phyloP scores from a whole-genome alignment of 2,113 vertebrate genomes.

The Rana temporaria region DNA sequence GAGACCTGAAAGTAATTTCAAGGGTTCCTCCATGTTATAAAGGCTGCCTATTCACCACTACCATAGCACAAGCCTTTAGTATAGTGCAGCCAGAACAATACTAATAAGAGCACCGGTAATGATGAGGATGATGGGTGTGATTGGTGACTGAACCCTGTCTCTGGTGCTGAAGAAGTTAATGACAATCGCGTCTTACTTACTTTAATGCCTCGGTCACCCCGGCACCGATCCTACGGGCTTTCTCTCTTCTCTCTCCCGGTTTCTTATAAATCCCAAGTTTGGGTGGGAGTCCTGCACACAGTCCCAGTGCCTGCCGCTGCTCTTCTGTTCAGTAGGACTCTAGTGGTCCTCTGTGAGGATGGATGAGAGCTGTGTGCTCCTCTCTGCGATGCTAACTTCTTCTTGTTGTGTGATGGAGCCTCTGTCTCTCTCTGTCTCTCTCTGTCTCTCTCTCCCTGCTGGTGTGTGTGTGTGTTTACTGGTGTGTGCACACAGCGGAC shows the following conservation, averaged over 20 bases:
- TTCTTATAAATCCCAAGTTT: slow-evolving; percentile 6
- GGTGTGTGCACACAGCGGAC: not conserved
- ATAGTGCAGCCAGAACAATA: no score
- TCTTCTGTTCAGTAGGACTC: not conserved
- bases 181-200: slow-evolving; percentile 12
- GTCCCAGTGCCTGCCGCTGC: not conserved
- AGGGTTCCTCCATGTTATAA: no score
- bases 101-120: no score
- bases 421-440: not conserved
- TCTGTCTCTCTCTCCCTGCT: not conserved
- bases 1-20: no score
- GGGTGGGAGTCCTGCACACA: not conserved
- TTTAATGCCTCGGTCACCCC: slow-evolving; percentile 18
- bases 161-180: slow-evolving; percentile 19
- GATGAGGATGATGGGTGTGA: no score
- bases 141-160: not conserved
- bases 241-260: slow-evolving; percentile 15
- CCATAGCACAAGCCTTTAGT: no score
- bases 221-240: not conserved
- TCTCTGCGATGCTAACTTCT: slow-evolving; percentile 2
- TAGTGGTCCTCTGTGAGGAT: not conserved
- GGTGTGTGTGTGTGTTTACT: not conserved
- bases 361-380: not conserved
- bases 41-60: no score
- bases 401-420: not conserved